Percentiles rank a stretch among this genome's conserved stretches.
These are phyloP conservation scores for Drosophila parvula DNA, from an alignment of 1,140 invertebrate genomes.

Conservation along the genomic window DNA sequence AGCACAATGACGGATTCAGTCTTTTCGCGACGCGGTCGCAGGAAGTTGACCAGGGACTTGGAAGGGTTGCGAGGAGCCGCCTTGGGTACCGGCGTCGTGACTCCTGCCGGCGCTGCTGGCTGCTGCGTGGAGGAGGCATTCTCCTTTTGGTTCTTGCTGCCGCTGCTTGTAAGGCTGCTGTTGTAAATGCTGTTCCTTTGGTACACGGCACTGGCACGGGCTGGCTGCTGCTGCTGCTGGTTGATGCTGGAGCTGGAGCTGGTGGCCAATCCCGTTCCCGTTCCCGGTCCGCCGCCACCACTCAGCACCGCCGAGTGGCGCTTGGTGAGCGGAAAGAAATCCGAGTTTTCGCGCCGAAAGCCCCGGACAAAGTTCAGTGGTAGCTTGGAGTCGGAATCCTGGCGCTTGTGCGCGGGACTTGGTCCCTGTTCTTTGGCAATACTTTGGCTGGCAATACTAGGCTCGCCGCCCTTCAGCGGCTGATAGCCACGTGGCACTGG, in stretches of 20 bases:
- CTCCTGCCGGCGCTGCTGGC: conserved; percentile 11
- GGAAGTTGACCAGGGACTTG: conserved; percentile 81
- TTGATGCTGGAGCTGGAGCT: conserved; percentile 31
- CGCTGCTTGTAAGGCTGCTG: conserved; percentile 26
- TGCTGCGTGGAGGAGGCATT: neutral
- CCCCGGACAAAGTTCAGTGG: conserved; percentile 89
- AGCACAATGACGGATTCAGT: conserved; percentile 92
- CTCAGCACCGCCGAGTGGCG: conserved; percentile 89
- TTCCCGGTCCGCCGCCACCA: conserved; percentile 77
- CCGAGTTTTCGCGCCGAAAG: conserved; percentile 92
- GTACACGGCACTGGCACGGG: conserved; percentile 87
- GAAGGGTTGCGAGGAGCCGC: conserved; percentile 33
- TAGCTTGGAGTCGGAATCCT: conserved; percentile 88
- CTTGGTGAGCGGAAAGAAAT: conserved; percentile 89
- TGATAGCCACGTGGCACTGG: conserved; percentile 77
- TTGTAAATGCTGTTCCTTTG: conserved; percentile 86
- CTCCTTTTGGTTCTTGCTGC: conserved; percentile 32
- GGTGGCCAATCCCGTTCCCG: conserved; percentile 48
- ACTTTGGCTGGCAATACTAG: conserved; percentile 46
- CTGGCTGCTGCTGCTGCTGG: conserved; percentile 81
- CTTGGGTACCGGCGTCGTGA: conserved; percentile 13
- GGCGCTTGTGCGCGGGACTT: conserved; percentile 85
- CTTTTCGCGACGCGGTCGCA: conserved; percentile 91
- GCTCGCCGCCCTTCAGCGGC: conserved; percentile 62
- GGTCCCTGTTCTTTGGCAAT: conserved; percentile 64